Evolutionary conservation across 2,797 vertebrate genomes (phyloP).

Genomic region (Choloepus didactylus): DNA sequence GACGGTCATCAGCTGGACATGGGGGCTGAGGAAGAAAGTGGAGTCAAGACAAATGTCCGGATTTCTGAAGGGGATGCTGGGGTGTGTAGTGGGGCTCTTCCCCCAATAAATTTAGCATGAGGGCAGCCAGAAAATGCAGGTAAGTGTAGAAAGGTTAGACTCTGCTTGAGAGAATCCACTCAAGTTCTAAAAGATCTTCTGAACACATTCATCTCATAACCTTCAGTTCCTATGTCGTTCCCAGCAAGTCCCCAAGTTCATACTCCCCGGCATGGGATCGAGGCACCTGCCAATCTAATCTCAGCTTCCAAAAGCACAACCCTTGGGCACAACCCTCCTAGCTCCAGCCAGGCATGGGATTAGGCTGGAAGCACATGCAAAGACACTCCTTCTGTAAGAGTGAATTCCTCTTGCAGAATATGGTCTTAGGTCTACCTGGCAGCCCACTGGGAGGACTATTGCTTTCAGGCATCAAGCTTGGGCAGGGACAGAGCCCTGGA

Average conservation of each 20-base stretch:
- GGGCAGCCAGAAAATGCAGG: not conserved
- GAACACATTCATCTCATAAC: not conserved
- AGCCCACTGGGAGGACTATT: not conserved
- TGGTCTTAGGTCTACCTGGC: not conserved
- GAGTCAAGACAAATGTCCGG: not conserved
- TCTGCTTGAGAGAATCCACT: not conserved
- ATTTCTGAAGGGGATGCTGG: not conserved
- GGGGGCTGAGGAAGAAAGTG: not conserved
- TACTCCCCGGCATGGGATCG: not conserved
- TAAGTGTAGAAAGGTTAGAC: not conserved
- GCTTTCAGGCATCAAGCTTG: not conserved
- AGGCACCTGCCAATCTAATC: not conserved
- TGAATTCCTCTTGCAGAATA: not conserved
- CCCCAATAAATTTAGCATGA: not conserved
- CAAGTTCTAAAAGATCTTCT: not conserved
- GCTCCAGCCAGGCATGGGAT: not conserved
- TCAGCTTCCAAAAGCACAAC: not conserved
- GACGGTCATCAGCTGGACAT: not conserved
- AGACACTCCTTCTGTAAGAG: not conserved
- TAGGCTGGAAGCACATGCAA: not conserved
- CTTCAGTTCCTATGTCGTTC: not conserved
- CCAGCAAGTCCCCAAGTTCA: not conserved
- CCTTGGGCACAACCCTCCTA: not conserved
- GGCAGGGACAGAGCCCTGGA: no score
- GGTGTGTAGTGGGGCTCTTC: not conserved